phyloP scores from a whole-genome alignment of 1,140 invertebrate genomes.

The Zaprionus kolodkinae region DNA sequence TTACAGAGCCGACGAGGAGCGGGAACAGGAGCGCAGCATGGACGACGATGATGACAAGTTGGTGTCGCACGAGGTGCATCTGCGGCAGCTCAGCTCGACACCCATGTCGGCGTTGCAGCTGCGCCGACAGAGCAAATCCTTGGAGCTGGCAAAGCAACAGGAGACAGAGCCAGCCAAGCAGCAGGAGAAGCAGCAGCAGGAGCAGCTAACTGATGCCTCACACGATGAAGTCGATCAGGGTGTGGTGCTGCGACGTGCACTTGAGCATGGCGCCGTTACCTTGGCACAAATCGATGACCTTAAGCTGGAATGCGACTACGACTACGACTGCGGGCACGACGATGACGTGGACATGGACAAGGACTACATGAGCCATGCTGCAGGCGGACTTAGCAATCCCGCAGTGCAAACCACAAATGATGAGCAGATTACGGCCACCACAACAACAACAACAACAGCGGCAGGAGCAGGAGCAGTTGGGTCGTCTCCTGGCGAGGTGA shows the following conservation, averaged over 20 bases:
- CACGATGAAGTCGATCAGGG: slow-evolving; percentile 46
- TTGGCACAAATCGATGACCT: slow-evolving; percentile 76
- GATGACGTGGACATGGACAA: slow-evolving; percentile 13
- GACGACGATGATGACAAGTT: slow-evolving; percentile 75
- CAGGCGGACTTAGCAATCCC: slow-evolving; percentile 65
- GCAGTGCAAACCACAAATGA: slow-evolving; percentile 69
- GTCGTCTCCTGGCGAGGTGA: slow-evolving; percentile 54
- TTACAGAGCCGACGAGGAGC: slow-evolving; percentile 46
- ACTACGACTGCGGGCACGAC: slow-evolving; percentile 10
- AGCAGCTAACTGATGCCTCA: background rate
- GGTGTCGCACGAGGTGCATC: slow-evolving; percentile 75
- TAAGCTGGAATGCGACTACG: slow-evolving; percentile 54
- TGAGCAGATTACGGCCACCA: slow-evolving; percentile 64
- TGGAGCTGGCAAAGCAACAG: slow-evolving; percentile 52
- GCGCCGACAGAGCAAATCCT: slow-evolving; percentile 56
- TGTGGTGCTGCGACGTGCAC: slow-evolving; percentile 58
- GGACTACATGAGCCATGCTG: no score
- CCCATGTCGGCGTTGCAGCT: slow-evolving; percentile 59
- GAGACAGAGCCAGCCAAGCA: slow-evolving; percentile 5
- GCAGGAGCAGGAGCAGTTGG: slow-evolving; percentile 4
- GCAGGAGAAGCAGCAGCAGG: slow-evolving; percentile 5
- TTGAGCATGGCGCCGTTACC: slow-evolving; percentile 61
- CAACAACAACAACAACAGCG: slow-evolving; percentile 15
- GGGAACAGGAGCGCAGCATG: slow-evolving; percentile 63
- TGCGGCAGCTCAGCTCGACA: slow-evolving; percentile 73